Percentiles rank a stretch among this genome's conserved stretches.
phyloP scores from a whole-genome alignment of 2,113 vertebrate species.

The Callionymus lyra region DNA sequence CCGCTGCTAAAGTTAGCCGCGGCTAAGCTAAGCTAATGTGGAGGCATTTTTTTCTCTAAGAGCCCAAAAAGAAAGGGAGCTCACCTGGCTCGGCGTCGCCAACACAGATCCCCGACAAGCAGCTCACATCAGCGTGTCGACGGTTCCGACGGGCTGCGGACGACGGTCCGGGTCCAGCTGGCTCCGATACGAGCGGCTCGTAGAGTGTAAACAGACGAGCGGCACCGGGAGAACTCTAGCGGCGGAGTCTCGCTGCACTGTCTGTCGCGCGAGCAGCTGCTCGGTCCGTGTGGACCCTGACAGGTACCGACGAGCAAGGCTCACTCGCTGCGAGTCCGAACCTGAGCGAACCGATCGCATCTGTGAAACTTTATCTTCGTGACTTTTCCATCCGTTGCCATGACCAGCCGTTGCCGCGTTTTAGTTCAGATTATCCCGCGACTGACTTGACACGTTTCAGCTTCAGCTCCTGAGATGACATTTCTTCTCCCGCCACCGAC shows the following conservation, averaged over 20 bases:
- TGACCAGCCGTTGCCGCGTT: too few relatives aligned
- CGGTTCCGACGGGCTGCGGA: slow-evolving; percentile 57
- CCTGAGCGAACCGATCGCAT: too few relatives aligned
- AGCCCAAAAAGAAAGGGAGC: slow-evolving; percentile 17
- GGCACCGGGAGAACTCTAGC: slow-evolving; percentile 69
- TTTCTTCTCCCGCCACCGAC: too few relatives aligned
- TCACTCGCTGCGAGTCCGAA: neutral
- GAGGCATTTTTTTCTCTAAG: too few relatives aligned
- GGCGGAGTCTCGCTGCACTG: slow-evolving; percentile 47
- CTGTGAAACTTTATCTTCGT: neutral
- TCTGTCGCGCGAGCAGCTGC: neutral
- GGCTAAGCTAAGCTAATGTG: slow-evolving; percentile 24
- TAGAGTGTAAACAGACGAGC: slow-evolving; percentile 65
- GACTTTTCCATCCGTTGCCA: too few relatives aligned
- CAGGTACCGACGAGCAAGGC: too few relatives aligned
- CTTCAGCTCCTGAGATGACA: too few relatives aligned
- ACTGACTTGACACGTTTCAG: too few relatives aligned
- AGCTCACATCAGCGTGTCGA: neutral
- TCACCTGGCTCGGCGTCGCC: slow-evolving; percentile 56
- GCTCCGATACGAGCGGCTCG: slow-evolving; percentile 67
- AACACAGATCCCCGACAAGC: slow-evolving; percentile 42
- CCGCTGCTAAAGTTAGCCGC: slow-evolving; percentile 1
- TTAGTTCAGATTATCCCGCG: too few relatives aligned
- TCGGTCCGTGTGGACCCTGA: too few relatives aligned
- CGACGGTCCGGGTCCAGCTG: slow-evolving; percentile 64